Evolutionary conservation across 2,113 vertebrate genomes (phyloP), one percentile per base, ranked within the genome.

Genomic region (Heteronetta atricapilla): DNA sequence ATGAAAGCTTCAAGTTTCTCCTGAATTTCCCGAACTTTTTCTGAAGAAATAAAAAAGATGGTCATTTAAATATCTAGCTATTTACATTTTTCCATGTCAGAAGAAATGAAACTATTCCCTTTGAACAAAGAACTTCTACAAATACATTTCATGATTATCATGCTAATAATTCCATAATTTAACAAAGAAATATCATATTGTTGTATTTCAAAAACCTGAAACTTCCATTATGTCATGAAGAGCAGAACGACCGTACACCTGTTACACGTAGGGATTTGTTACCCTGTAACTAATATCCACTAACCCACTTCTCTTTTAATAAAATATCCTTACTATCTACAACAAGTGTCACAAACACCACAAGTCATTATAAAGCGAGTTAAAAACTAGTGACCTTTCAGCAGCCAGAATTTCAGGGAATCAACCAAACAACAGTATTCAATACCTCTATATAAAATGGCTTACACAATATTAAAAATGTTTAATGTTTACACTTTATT

Each of bases 1-100:
- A 99, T 99, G 97, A 99, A 99, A 89, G 98, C 98, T 98, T 99
- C 99, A 97, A 99, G 99, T 98, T 99, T 99, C 98, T 99, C 99
- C 97, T 99, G 99, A 96, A 99, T 99, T 98, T 99, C 99, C 67
- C 99, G 98, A 91, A 99, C 99, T 98, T 99, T 99, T 97, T 99
- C 99, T 99, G 97, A 72, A 97, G 86, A 96, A 94, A 96, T 67
- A 19, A 94, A 95, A 75, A 92, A 87, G 31, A 93, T 60, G 10
- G n/a, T 12, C 0, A 0, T 75, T 94, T 34, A 77, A 78, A 86
- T 8, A 55, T 29, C 13, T 59, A 44, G 29, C 64, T 63, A 42
- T 23, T 79, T 59, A 89, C 13, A 26, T 15, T 87, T 67, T 90
- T 60, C 38, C 64, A 21, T 6, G 56, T 33, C 21, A 88, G 55